Base-by-base conservation (phyloP, 2,888 invertebrate species). In the Nasonovia ribisnigri region DNA sequence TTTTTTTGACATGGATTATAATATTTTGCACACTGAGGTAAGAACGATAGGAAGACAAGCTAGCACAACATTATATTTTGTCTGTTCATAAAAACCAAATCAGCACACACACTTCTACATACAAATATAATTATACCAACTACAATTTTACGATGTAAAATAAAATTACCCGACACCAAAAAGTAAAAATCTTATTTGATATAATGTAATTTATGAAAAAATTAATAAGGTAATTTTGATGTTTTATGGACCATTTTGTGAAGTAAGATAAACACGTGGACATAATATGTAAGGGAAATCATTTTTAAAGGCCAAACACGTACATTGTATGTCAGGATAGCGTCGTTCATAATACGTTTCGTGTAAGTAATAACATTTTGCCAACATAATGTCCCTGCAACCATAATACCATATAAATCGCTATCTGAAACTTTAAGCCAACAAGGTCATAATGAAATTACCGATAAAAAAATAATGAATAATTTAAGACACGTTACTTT, bases 1-100 rank as follows among this genome's bases (percentile, higher is more conserved):
- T 93, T 93, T 90, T 93, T 86, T 93, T 86, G 93, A 90, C 93
- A 93, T 93, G 90, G 93, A 93, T 90, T 60, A 36, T 90, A 67
- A 84, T 93, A 93, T 89, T 89, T 90, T 90, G 89, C 89, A 84
- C 89, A 90, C 93, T 86, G 86, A 90, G 90, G 90, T 93, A 93
- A 86, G 48, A 86, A 90, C 84, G 90, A 90, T 89, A 93, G 84
- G 93, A 93, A 93, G 93, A 93, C 93, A 93, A 90, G 48, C 90
- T 93, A 93, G 87, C 90, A 93, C 51, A 90, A 93, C 93, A 93
- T 89, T 93, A 93, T 89, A 57, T 89, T 88, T 93, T 92, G 88
- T 84, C 84, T 93, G 60, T 77, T 92, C 51, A 51, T 46, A 92
- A 86, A 92, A 92, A 57, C 57, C 46, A 88, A 92, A 88, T 88